Conservation (phyloP, 2,888 invertebrate genomes). For the Cyclophora punctaria region DNA sequence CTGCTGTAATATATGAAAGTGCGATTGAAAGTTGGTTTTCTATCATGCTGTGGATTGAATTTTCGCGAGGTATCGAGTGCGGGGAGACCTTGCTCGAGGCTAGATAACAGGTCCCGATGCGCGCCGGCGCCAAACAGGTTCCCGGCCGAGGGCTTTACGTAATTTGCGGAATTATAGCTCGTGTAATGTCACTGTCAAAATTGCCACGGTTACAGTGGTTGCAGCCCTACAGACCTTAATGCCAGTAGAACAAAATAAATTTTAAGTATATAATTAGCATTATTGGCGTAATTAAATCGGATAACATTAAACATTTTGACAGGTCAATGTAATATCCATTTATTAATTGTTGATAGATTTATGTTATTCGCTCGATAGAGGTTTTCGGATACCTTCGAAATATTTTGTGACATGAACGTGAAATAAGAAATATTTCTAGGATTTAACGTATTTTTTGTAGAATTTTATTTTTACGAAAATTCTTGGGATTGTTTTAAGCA, state of each 20-base stretch:
- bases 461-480: neutral
- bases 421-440: too few species aligned
- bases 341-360: too few species aligned
- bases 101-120: constrained; percentile 46
- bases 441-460: too few species aligned
- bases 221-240: constrained; percentile 11
- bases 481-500: constrained; percentile 13
- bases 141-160: constrained; percentile 38
- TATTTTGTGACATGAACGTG: too few species aligned
- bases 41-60: neutral
- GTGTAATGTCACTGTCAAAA: constrained; percentile 31
- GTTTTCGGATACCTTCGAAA: too few species aligned
- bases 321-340: too few species aligned
- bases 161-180: constrained; percentile 34
- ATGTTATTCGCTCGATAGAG: too few species aligned
- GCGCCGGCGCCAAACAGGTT: constrained; percentile 31
- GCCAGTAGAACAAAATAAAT: constrained; percentile 2
- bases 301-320: too few species aligned
- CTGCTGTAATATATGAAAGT: too few species aligned
- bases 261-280: too few species aligned
- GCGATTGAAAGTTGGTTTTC: too few species aligned
- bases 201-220: constrained; percentile 9
- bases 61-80: constrained; percentile 24
- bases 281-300: too few species aligned
- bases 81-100: constrained; percentile 59